A percentile compares a stretch with the other conserved stretches of the same genome.
phyloP scores from a whole-genome alignment of 2,888 invertebrate species.

The Strigamia transsilvanica region DNA sequence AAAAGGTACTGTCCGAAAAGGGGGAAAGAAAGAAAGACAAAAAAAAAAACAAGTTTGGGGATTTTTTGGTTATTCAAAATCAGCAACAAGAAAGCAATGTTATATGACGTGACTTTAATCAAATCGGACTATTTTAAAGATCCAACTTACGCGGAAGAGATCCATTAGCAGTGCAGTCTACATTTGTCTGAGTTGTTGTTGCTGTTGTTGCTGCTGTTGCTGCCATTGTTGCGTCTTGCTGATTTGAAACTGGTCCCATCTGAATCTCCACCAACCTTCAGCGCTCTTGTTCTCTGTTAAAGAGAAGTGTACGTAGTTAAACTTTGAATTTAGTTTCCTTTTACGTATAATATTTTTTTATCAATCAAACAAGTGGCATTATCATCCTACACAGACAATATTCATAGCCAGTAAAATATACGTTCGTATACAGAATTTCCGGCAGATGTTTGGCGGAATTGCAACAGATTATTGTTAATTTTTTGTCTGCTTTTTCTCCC shows the following conservation, averaged over 20 bases:
- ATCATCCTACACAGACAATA: neutral
- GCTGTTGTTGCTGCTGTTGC: constrained; percentile 28
- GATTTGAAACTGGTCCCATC: constrained; percentile 53
- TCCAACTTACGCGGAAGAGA: constrained; percentile 40
- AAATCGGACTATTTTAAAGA: neutral
- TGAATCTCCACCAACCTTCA: constrained; percentile 24
- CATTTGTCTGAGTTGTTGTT: neutral
- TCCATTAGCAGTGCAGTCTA: constrained; percentile 34
- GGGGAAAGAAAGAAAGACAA: neutral
- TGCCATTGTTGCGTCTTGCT: constrained; percentile 45
- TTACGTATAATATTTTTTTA: neutral
- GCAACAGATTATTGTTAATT: neutral
- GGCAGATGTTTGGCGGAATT: neutral
- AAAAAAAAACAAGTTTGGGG: neutral
- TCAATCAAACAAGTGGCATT: neutral
- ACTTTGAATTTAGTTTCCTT: neutral
- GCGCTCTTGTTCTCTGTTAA: neutral
- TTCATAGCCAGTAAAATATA: neutral
- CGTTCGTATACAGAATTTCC: neutral
- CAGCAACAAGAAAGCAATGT: neutral
- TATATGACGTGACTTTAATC: neutral
- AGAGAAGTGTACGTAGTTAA: neutral
- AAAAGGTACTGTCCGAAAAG: neutral
- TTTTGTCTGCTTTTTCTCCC: neutral
- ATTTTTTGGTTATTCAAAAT: neutral